Conservation (phyloP, 64 coral and sea anemone genomes). For the Acropora tenuis region DNA sequence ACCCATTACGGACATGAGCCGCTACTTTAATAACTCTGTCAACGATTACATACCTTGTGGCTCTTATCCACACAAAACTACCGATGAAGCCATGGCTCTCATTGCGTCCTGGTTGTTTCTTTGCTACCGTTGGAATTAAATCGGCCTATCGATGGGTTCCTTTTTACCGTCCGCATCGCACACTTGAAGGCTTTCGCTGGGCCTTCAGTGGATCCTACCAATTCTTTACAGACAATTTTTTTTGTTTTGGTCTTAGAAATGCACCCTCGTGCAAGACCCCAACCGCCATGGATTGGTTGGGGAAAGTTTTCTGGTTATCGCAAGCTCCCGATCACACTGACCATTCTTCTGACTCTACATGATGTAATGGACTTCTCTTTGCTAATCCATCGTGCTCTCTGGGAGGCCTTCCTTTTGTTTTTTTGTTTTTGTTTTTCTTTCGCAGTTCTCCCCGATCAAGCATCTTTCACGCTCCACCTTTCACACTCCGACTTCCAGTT, state of each 20-base stretch:
- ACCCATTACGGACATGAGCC: slow-evolving; percentile 20
- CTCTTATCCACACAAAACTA: background rate
- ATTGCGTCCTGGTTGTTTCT: background rate
- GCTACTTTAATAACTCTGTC: background rate
- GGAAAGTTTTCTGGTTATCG: too few species aligned
- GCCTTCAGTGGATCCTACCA: background rate
- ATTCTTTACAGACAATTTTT: slow-evolving; percentile 12
- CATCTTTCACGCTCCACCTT: too few species aligned
- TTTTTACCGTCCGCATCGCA: slow-evolving; percentile 34
- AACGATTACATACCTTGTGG: background rate
- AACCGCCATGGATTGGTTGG: too few species aligned
- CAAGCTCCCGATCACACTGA: too few species aligned
- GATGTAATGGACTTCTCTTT: too few species aligned
- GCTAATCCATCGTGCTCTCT: too few species aligned
- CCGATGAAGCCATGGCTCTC: background rate
- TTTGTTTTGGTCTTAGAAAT: slow-evolving; percentile 54
- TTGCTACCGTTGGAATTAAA: background rate
- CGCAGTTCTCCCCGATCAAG: too few species aligned
- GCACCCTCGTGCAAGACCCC: background rate
- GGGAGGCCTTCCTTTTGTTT: too few species aligned
- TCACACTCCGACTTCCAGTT: too few species aligned
- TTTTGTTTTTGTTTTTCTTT: too few species aligned
- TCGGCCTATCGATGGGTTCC: slow-evolving; percentile 37
- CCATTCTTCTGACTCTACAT: too few species aligned
- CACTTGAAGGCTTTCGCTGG: slow-evolving; percentile 26